These are phyloP conservation scores for Ptilorrhoa leucosticta DNA, from an alignment of 2,113 vertebrate genomes.

Conservation along the genomic window DNA sequence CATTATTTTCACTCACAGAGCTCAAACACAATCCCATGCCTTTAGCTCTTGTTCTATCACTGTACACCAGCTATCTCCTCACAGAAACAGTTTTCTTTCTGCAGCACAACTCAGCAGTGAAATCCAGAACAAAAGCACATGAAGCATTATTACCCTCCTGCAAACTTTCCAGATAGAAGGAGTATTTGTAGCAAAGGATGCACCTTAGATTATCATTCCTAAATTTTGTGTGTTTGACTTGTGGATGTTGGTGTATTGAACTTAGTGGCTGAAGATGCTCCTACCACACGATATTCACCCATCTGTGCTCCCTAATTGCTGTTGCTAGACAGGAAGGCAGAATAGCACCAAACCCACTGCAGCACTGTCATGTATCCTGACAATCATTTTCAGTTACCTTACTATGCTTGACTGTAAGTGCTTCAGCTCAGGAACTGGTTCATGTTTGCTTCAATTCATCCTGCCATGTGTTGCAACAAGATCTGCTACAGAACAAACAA, in stretches of 20 bases:
- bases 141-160: neutral
- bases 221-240: neutral
- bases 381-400: neutral
- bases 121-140: neutral
- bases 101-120: neutral
- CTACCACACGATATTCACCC: neutral
- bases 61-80: neutral
- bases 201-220: neutral
- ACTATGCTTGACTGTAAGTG: neutral
- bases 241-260: neutral
- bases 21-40: neutral
- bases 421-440: neutral
- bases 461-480: neutral
- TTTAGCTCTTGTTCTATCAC: neutral
- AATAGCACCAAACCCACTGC: neutral
- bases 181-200: fast-evolving
- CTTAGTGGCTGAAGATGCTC: neutral
- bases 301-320: neutral
- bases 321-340: neutral
- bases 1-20: neutral
- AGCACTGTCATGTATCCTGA: neutral
- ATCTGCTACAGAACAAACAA: neutral
- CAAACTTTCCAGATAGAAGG: neutral
- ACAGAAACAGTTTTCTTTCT: neutral
- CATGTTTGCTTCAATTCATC: neutral